Conservation (phyloP, 2,113 vertebrate genomes). For the Phylloscopus whistleri region DNA sequence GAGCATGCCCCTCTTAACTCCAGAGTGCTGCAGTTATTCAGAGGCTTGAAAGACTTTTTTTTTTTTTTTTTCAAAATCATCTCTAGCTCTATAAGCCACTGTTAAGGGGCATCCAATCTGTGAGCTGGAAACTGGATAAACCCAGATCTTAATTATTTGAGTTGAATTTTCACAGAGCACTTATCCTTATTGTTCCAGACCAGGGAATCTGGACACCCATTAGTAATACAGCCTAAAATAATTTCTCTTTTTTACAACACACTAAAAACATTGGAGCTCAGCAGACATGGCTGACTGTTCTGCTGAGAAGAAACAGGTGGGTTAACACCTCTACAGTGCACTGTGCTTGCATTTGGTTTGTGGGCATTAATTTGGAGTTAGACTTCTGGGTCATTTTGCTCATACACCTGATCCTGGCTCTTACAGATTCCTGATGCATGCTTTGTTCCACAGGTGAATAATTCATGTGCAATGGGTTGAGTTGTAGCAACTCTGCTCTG, state of each 20-base stretch:
- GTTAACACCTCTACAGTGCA: not conserved
- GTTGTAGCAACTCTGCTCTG: not conserved
- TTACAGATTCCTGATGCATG: not conserved
- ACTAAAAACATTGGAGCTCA: not conserved
- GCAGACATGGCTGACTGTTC: not conserved
- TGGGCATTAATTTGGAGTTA: not conserved
- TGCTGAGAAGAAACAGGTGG: not conserved
- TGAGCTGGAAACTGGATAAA: not conserved
- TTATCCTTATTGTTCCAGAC: not conserved
- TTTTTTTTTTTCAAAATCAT: not conserved
- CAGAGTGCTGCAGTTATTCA: not conserved
- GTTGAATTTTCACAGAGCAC: not conserved
- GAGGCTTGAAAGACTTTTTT: not conserved
- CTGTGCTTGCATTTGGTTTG: not conserved
- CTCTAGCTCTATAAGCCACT: not conserved
- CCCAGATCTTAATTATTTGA: not conserved
- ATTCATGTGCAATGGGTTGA: not conserved
- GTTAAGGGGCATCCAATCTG: not conserved
- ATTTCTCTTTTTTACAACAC: not conserved
- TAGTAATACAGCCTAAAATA: not conserved
- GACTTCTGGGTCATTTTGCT: not conserved
- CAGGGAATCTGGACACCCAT: accelerated
- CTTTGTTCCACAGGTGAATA: not conserved
- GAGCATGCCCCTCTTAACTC: not conserved
- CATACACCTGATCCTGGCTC: not conserved